Evolutionary conservation across 2,888 invertebrate genomes (phyloP), one percentile per base, ranked within the genome.

Genomic region (Sussaba pulchella): DNA sequence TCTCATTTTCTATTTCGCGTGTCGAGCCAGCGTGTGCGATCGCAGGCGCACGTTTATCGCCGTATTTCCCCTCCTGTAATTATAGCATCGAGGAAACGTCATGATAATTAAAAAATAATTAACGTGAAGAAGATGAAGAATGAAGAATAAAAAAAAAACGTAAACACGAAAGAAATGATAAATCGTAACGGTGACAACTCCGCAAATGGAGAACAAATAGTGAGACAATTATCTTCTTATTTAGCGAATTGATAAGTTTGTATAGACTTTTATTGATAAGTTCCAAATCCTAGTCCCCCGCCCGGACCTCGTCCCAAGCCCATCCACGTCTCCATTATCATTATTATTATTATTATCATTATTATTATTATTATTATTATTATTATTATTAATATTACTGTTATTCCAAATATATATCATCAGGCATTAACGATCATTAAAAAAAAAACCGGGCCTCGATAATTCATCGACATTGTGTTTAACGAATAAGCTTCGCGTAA

Each of bases 201-300:
- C 80, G 76, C 54, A 54, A 52, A 70, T 24, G 67, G 72, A 74
- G 57, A 67, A 72, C 71, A 76, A 80, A 76, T 75, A 75, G 76
- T 80, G 76, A 80, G 71, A 76, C 67, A 72, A 61, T 80, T 71
- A 70, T 63, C 63, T 63, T 80, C 26, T 76, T 76, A 76, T 80
- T 80, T 80, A 76, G 47, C 17, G 19, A 54, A 67, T 67, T 75
- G 39, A 67, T 76, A 76, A 71, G 63, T 80, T 80, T 80, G 80
- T 80, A 80, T 76, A 80, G 80, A 80, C 39, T 57, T 80, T 67
- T 72, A 80, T 71, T 72, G 76, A 72, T 80, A 76, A 80, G 80
- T 67, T 67, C 72, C 71, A 72, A 80, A 61, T 76, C 76, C 80
- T 80, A 80, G 80, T 76, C 80, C 76, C 79, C 72, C 67, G 41